A percentile compares a stretch with the other conserved stretches of the same genome.
These are phyloP conservation scores for Matsumyia berberina DNA, from an alignment of 2,888 invertebrate species.

Conservation along the genomic window DNA sequence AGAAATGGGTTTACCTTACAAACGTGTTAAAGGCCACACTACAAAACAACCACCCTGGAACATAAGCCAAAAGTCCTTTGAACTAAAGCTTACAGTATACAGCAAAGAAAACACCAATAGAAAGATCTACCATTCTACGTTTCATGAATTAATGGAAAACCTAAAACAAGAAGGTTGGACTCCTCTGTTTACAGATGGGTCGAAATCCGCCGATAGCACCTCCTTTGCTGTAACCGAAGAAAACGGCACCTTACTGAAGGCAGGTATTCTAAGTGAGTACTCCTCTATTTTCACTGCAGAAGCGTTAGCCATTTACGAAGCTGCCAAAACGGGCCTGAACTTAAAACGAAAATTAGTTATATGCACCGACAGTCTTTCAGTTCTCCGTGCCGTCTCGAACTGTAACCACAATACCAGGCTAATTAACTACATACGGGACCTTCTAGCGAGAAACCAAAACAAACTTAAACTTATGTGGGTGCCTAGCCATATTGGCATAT, in stretches of 20 bases:
- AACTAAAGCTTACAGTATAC: not conserved
- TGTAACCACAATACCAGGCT: slow-evolving; percentile 5
- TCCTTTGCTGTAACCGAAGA: slow-evolving; percentile 1
- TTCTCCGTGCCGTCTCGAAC: not conserved
- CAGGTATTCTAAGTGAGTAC: not conserved
- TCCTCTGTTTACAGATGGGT: not conserved
- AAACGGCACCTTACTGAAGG: not conserved
- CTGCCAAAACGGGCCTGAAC: not conserved
- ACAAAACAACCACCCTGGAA: not conserved
- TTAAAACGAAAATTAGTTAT: not conserved
- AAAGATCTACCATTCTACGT: not conserved
- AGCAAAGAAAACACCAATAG: slow-evolving; percentile 9
- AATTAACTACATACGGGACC: not conserved
- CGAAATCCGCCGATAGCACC: not conserved
- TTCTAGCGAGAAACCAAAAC: not conserved
- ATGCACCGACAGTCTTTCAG: slow-evolving; percentile 18
- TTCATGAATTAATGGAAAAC: not conserved
- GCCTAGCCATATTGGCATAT: not conserved
- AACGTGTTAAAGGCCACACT: not conserved
- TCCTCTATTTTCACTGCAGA: slow-evolving; percentile 3
- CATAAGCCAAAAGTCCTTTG: slow-evolving; percentile 4
- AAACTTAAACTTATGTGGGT: not conserved
- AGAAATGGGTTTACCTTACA: not conserved
- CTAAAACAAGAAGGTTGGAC: slow-evolving; percentile 14
- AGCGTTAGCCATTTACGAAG: not conserved